Evolutionary conservation across 2,797 vertebrate genomes (phyloP), one percentile per base, ranked within the genome.

Genomic region (Tangara arthus): DNA sequence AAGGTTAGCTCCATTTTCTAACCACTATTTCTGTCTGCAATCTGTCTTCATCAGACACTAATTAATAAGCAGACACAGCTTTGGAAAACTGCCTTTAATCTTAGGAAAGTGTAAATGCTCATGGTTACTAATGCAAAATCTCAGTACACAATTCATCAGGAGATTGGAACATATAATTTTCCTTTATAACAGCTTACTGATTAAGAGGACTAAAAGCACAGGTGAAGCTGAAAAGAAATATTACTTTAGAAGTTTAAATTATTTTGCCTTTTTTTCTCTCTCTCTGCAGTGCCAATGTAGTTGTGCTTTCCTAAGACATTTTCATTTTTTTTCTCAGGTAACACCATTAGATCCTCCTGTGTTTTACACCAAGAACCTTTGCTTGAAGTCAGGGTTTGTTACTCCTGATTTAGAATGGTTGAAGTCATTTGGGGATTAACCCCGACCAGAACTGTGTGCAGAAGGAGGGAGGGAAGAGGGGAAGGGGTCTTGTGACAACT

Each of bases 41-140:
- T 97, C 97, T 96, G 84, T 97, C 95, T 97, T 97, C 95, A 97
- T 97, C 95, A 96, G 94, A 94, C 94, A 90, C 92, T 97, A 97
- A 97, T 97, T 97, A 97, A 97, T 95, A 96, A 89, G 92, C 96
- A 96, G 96, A 90, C 96, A 87, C 83, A 86, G 95, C 90, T 95
- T 96, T 95, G 93, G 93, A 96, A 97, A 96, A 87, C 80, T 93
- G 97, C 97, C 97, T 97, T 98, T 98, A 97, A 98, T 98, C 97
- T 98, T 97, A 78, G 73, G 84, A 82, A 96, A 97, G 97, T 90
- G 92, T 96, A 96, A 97, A 96, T 97, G 96, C 82, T 96, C 82
- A 52, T 80, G 87, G 95, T 94, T 93, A 87, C 96, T 97, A 96
- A 97, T 97, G 97, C 92, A 97, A 96, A 96, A 79, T 97, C 95